Evolutionary conservation across 1,140 invertebrate genomes (phyloP).

Genomic region (Homalodisca vitripennis): DNA sequence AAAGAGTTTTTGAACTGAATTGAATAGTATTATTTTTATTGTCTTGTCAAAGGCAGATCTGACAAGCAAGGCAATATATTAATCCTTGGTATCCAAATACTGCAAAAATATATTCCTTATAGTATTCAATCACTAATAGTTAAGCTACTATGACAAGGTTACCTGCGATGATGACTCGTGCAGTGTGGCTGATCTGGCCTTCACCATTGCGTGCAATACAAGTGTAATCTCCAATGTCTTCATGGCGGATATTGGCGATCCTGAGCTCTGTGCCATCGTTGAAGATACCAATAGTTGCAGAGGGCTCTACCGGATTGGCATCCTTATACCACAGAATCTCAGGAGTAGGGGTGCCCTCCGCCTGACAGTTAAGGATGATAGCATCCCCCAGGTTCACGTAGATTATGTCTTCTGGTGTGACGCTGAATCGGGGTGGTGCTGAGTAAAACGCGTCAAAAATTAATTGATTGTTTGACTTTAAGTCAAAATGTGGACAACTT

Average conservation of each 20-base stretch:
- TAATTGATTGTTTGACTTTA: too few species aligned
- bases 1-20: too few species aligned
- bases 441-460: too few species aligned
- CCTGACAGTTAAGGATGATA: conserved; percentile 93
- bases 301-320: conserved; percentile 83
- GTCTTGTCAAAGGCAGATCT: too few species aligned
- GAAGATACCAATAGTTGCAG: conserved; percentile 76
- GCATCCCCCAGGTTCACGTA: conserved; percentile 95
- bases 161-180: conserved; percentile 93
- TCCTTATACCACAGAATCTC: conserved; percentile 93
- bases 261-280: conserved; percentile 89
- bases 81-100: too few species aligned
- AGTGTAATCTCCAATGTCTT: conserved; percentile 94
- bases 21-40: too few species aligned
- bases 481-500: too few species aligned
- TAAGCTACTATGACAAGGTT: too few species aligned
- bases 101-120: too few species aligned
- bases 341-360: conserved; percentile 86
- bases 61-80: too few species aligned
- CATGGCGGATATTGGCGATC: conserved; percentile 85
- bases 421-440: conserved; percentile 87
- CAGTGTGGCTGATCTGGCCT: conserved; percentile 90
- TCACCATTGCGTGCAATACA: conserved; percentile 93
- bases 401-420: conserved; percentile 89
- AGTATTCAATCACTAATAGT: too few species aligned